A percentile compares a stretch with the other conserved stretches of the same genome.
Conservation (phyloP, 2,888 invertebrate species). For the Asteroscopus sphinx region DNA sequence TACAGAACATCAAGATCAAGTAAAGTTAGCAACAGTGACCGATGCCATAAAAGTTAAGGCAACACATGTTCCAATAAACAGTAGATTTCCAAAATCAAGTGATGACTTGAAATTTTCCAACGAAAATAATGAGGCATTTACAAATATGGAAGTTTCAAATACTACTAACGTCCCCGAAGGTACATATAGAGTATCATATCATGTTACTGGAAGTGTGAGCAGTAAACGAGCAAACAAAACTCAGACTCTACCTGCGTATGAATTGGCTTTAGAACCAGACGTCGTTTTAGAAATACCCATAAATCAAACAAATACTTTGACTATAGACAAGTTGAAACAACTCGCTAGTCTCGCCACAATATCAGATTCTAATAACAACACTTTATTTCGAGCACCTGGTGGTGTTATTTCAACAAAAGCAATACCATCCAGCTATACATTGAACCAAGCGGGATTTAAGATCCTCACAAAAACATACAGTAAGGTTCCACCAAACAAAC, state of each 20-base stretch:
- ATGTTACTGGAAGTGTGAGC: constrained; percentile 86
- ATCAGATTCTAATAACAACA: constrained; percentile 86
- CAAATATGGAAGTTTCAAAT: constrained; percentile 51
- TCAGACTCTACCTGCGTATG: constrained; percentile 81
- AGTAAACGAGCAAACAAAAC: constrained; percentile 86
- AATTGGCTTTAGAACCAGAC: constrained; percentile 83
- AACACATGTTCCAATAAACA: constrained; percentile 65
- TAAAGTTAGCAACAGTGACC: constrained; percentile 61
- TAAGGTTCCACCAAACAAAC: constrained; percentile 87
- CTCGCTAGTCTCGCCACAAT: constrained; percentile 90
- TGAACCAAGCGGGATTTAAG: constrained; percentile 91
- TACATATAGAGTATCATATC: constrained; percentile 85
- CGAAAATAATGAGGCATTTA: constrained; percentile 51
- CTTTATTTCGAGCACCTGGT: constrained; percentile 84
- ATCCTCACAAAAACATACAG: constrained; percentile 91
- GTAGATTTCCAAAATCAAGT: constrained; percentile 81
- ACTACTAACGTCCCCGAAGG: constrained; percentile 77
- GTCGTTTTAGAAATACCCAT: constrained; percentile 83
- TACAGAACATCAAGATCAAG: constrained; percentile 58
- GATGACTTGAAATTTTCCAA: constrained; percentile 68
- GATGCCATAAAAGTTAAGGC: constrained; percentile 64
- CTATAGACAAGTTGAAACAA: constrained; percentile 86
- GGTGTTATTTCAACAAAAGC: constrained; percentile 90
- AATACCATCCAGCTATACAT: constrained; percentile 89
- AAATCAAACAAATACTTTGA: constrained; percentile 79